These are phyloP conservation scores for Eidolon helvum DNA, from an alignment of 2,113 vertebrate genomes.

Conservation along the genomic window DNA sequence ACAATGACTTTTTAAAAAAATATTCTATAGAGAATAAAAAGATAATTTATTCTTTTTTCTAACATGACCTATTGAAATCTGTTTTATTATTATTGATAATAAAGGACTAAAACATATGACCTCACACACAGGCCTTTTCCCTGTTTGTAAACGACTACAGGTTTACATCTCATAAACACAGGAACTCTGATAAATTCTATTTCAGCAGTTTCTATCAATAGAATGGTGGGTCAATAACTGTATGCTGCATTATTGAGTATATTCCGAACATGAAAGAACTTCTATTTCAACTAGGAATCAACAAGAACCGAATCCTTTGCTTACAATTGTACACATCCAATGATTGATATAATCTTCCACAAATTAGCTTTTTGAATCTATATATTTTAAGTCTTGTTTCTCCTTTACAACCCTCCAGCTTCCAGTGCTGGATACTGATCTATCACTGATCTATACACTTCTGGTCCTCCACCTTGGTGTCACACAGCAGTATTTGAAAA, in stretches of 20 bases:
- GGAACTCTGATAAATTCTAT: not conserved
- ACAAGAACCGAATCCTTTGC: not conserved
- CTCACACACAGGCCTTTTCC: not conserved
- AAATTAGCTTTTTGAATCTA: not conserved
- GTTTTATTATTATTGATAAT: not conserved
- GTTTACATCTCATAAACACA: not conserved
- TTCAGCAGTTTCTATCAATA: not conserved
- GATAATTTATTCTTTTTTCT: not conserved
- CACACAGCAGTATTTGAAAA: not conserved
- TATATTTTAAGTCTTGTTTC: not conserved
- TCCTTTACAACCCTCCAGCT: not conserved
- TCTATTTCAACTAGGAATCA: not conserved
- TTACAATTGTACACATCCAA: not conserved
- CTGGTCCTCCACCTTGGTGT: fast-evolving
- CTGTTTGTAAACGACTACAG: not conserved
- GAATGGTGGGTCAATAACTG: not conserved
- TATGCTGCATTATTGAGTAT: not conserved
- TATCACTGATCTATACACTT: not conserved
- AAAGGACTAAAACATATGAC: not conserved
- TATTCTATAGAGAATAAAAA: not conserved
- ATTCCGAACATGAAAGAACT: not conserved
- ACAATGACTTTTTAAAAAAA: not conserved
- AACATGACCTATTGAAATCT: not conserved
- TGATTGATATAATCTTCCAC: not conserved
- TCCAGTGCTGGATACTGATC: not conserved